Conservation (phyloP, 2,888 invertebrate genomes). For the Onthophagus sagittarius region DNA sequence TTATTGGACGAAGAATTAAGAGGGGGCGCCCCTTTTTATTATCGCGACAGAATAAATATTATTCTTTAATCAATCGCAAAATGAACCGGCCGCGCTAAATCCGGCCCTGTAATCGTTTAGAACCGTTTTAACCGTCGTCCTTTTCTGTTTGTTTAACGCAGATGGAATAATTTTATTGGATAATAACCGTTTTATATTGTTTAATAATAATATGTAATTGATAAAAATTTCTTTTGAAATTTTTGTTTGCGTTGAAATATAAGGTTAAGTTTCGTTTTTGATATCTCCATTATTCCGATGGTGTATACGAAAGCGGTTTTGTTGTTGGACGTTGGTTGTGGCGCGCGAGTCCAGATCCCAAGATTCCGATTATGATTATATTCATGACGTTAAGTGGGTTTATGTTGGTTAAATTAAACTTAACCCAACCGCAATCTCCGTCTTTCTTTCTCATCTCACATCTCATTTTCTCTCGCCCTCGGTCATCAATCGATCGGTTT, state of each 20-base stretch:
- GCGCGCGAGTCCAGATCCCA: slow-evolving; percentile 27
- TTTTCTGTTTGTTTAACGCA: background rate
- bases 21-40: too few relatives aligned
- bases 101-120: slow-evolving; percentile 7
- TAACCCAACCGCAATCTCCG: slow-evolving; percentile 18
- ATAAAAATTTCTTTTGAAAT: background rate
- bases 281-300: slow-evolving; percentile 9
- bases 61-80: slow-evolving; percentile 37
- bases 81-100: background rate
- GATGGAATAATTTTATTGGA: background rate
- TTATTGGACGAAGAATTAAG: slow-evolving; percentile 27
- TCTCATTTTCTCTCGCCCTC: slow-evolving; percentile 16
- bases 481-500: slow-evolving; percentile 5
- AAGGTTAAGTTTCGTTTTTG: background rate
- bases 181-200: background rate
- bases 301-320: background rate
- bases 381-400: slow-evolving; percentile 36
- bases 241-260: too few relatives aligned
- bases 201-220: background rate
- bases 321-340: background rate
- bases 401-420: slow-evolving; percentile 36
- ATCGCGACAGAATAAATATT: slow-evolving; percentile 40
- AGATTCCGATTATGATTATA: slow-evolving; percentile 36
- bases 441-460: too few relatives aligned
- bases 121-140: background rate